Evolutionary conservation across 2,888 invertebrate species (phyloP).

Genomic region (Agrilus mali): DNA sequence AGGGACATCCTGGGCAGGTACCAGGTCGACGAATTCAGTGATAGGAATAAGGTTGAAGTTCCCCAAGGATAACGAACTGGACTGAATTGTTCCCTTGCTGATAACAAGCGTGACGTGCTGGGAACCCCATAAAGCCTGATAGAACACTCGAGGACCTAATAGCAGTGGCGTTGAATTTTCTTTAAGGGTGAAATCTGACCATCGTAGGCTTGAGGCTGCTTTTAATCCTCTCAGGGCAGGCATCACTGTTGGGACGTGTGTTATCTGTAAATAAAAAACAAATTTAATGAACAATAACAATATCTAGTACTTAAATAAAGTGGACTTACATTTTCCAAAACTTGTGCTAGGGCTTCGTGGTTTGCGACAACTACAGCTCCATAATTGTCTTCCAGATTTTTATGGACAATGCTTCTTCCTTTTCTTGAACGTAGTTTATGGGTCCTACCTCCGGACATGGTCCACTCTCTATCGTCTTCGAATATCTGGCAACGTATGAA

Average conservation of each 20-base stretch:
- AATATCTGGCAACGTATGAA: slow-evolving; percentile 28
- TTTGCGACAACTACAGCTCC: slow-evolving; percentile 82
- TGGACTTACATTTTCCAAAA: slow-evolving; percentile 65
- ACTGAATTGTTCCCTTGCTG: slow-evolving; percentile 48
- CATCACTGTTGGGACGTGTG: slow-evolving; percentile 57
- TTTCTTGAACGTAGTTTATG: slow-evolving; percentile 57
- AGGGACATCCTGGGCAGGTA: slow-evolving; percentile 54
- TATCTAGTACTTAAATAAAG: not conserved
- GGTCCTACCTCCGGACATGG: slow-evolving; percentile 31
- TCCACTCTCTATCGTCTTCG: slow-evolving; percentile 40
- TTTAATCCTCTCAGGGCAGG: slow-evolving; percentile 57
- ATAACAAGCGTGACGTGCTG: slow-evolving; percentile 56
- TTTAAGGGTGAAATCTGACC: slow-evolving; percentile 56
- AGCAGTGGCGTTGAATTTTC: slow-evolving; percentile 35
- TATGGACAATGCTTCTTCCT: slow-evolving; percentile 72
- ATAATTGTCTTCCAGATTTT: slow-evolving; percentile 79
- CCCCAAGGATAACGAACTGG: slow-evolving; percentile 37
- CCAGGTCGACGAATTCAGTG: slow-evolving; percentile 69
- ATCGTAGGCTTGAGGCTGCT: slow-evolving; percentile 56
- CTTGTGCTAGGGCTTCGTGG: slow-evolving; percentile 79
- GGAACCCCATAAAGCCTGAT: slow-evolving; percentile 63
- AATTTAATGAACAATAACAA: not conserved
- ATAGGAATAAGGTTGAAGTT: slow-evolving; percentile 58
- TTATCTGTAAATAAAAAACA: slow-evolving; percentile 35
- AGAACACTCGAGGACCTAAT: slow-evolving; percentile 61